phyloP scores from a whole-genome alignment of 2,888 invertebrate species.

The Macropis europaea region DNA sequence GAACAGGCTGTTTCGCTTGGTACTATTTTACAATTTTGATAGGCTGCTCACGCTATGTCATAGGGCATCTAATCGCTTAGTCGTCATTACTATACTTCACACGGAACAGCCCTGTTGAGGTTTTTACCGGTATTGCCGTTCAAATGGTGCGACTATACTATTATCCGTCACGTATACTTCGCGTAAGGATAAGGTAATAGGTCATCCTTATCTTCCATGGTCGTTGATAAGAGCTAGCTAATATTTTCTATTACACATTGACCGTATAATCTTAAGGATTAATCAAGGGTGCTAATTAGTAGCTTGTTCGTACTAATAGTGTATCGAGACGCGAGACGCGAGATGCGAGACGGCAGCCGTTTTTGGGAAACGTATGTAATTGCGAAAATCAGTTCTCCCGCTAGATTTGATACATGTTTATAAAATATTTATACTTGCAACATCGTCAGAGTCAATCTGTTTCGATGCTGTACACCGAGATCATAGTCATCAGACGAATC shows the following conservation, averaged over 20 bases:
- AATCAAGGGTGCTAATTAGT: constrained; percentile 61
- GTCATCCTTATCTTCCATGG: constrained; percentile 33
- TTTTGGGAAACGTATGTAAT: constrained; percentile 24
- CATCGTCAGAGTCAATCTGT: neutral
- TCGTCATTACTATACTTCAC: constrained; percentile 24
- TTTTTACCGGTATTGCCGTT: constrained; percentile 32
- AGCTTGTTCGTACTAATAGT: constrained; percentile 55
- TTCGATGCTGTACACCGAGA: neutral
- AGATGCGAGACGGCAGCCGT: neutral
- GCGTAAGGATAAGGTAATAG: constrained; percentile 26
- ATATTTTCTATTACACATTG: constrained; percentile 41
- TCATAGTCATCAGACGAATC: neutral
- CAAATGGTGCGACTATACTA: constrained; percentile 17
- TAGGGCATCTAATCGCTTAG: constrained; percentile 37
- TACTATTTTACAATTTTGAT: constrained; percentile 44
- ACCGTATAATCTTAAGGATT: constrained; percentile 37
- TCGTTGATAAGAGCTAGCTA: constrained; percentile 37
- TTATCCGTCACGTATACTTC: constrained; percentile 24
- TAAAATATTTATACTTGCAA: constrained; percentile 48
- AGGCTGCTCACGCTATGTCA: constrained; percentile 18
- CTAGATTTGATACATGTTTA: constrained; percentile 49
- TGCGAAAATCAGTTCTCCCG: neutral
- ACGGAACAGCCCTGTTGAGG: constrained; percentile 38
- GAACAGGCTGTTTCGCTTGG: constrained; percentile 33
- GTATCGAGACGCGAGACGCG: constrained; percentile 18